Percentiles rank a stretch among this genome's conserved stretches.
Conservation (phyloP, 1,140 invertebrate genomes). For the Drosophila kurseongensis region DNA sequence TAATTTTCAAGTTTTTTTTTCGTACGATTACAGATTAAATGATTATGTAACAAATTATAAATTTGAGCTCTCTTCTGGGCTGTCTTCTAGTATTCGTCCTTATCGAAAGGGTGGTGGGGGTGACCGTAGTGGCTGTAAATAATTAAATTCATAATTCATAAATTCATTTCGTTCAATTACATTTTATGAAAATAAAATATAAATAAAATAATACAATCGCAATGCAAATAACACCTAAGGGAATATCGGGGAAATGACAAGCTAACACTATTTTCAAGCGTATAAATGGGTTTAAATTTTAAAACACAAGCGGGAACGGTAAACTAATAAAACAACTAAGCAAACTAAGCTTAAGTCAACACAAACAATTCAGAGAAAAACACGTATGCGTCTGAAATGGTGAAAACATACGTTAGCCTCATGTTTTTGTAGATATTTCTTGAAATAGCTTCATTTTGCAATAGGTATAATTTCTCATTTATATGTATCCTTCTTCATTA, state of each 20-base stretch:
- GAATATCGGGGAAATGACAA: not conserved
- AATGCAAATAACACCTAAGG: not conserved
- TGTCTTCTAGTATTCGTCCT: constrained; percentile 26
- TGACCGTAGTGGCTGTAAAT: constrained; percentile 20
- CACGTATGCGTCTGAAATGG: not conserved
- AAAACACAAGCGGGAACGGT: constrained; percentile 3
- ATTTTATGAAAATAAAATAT: too few species aligned
- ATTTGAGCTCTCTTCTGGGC: constrained; percentile 13
- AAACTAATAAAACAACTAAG: not conserved
- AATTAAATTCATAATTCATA: not conserved
- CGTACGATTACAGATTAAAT: constrained; percentile 21
- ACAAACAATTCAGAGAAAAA: not conserved
- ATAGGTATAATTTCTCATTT: constrained; percentile 3
- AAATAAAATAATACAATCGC: not conserved
- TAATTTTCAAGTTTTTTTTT: constrained; percentile 12
- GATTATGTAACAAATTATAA: constrained; percentile 25
- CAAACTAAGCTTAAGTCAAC: not conserved
- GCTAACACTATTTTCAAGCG: not conserved
- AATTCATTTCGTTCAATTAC: not conserved
- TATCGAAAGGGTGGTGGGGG: constrained; percentile 33
- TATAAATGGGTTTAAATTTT: not conserved
- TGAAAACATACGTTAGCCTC: constrained; percentile 14
- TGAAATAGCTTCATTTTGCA: constrained; percentile 8
- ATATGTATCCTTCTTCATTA: constrained; percentile 11
- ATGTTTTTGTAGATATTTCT: constrained; percentile 12